These are phyloP conservation scores for Smutsia gigantea DNA, from an alignment of 2,797 vertebrate species.

Conservation along the genomic window DNA sequence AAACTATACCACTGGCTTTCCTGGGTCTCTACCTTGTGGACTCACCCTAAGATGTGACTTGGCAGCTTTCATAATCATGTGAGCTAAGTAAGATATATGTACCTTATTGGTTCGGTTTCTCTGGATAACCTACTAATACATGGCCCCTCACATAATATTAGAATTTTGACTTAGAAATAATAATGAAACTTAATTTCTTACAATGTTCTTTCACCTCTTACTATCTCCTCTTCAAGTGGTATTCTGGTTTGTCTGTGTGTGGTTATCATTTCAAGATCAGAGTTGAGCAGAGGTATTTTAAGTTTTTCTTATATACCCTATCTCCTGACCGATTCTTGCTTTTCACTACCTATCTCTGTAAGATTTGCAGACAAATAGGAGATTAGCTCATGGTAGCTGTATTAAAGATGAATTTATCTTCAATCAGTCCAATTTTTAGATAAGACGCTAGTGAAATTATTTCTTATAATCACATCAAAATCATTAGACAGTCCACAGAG, in stretches of 20 bases:
- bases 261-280: not conserved
- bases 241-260: not conserved
- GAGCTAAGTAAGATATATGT: not conserved
- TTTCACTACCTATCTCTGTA: not conserved
- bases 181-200: not conserved
- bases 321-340: not conserved
- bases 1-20: not conserved
- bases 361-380: not conserved
- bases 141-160: not conserved
- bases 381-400: not conserved
- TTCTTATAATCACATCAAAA: constrained; percentile 15
- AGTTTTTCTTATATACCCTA: not conserved
- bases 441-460: not conserved
- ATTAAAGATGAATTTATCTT: not conserved
- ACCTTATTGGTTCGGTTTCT: not conserved
- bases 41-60: not conserved
- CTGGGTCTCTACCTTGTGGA: not conserved
- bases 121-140: not conserved
- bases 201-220: not conserved
- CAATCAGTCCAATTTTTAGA: not conserved
- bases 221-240: not conserved
- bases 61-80: not conserved
- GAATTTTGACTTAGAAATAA: not conserved
- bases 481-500: not conserved
- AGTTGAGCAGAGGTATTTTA: not conserved